Percentiles rank a stretch among this genome's conserved stretches.
These are phyloP conservation scores for Elegia similella DNA, from an alignment of 2,888 invertebrate genomes.

Conservation along the genomic window DNA sequence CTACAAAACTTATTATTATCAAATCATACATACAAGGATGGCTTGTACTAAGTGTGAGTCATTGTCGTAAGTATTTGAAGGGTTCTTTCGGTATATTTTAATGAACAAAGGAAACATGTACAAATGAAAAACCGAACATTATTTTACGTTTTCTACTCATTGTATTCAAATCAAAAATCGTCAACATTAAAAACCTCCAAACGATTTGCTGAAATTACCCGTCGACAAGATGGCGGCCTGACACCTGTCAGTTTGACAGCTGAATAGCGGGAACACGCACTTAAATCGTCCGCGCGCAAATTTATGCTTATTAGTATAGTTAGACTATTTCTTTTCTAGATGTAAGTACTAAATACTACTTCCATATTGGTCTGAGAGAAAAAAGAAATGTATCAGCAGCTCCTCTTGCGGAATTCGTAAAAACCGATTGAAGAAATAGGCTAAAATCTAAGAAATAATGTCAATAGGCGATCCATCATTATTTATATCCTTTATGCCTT, in stretches of 20 bases:
- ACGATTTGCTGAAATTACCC: slow-evolving; percentile 15
- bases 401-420: no score
- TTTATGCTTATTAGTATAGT: slow-evolving; percentile 12
- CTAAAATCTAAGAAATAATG: no score
- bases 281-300: slow-evolving; percentile 12
- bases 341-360: background rate
- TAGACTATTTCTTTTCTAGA: slow-evolving; percentile 10
- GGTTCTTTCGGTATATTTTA: no score
- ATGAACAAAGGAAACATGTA: background rate
- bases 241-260: slow-evolving; percentile 20
- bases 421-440: no score
- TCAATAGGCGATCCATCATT: no score
- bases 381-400: no score
- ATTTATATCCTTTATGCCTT: no score
- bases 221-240: slow-evolving; percentile 17
- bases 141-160: slow-evolving; percentile 2
- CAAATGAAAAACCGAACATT: background rate
- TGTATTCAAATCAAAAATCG: slow-evolving; percentile 12
- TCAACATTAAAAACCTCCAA: slow-evolving; percentile 11
- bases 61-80: no score
- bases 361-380: no score
- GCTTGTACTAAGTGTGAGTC: no score
- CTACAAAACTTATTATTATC: no score
- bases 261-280: slow-evolving; percentile 15
- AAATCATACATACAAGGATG: no score